Evolutionary conservation across 2,888 invertebrate species (phyloP).

Genomic region (Tyria jacobaeae): DNA sequence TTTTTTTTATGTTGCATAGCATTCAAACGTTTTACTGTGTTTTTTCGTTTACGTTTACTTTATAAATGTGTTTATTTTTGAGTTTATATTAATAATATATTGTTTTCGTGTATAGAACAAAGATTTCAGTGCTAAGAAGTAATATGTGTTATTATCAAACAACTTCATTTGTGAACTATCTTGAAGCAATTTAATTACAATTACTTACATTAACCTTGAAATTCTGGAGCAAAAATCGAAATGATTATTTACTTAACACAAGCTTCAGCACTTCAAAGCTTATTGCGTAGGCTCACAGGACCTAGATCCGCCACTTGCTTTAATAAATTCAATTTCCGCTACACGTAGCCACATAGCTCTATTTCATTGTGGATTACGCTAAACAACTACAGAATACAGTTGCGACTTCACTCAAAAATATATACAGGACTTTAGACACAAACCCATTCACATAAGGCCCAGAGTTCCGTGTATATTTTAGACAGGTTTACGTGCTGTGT

Average conservation of each 20-base stretch:
- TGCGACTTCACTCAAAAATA: constrained; percentile 31
- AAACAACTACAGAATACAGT: constrained; percentile 47
- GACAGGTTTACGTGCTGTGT: constrained; percentile 31
- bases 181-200: neutral
- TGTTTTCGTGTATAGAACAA: no score
- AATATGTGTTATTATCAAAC: no score
- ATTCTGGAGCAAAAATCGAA: constrained; percentile 8
- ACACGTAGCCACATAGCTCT: constrained; percentile 50
- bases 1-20: no score
- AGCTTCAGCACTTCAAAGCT: constrained; percentile 36
- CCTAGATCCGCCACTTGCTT: constrained; percentile 43
- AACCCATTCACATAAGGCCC: constrained; percentile 7
- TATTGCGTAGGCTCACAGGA: constrained; percentile 34
- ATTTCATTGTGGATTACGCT: constrained; percentile 57
- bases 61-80: no score
- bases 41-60: no score
- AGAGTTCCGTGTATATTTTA: constrained; percentile 17
- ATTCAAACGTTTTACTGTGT: no score
- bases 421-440: constrained; percentile 22
- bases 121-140: no score
- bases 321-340: constrained; percentile 64
- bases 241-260: constrained; percentile 33
- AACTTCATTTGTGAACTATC: neutral
- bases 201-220: constrained; percentile 14
- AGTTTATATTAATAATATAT: no score